Evolutionary conservation across 2,113 vertebrate genomes (phyloP).

Genomic region (Microcebus griseorufus): DNA sequence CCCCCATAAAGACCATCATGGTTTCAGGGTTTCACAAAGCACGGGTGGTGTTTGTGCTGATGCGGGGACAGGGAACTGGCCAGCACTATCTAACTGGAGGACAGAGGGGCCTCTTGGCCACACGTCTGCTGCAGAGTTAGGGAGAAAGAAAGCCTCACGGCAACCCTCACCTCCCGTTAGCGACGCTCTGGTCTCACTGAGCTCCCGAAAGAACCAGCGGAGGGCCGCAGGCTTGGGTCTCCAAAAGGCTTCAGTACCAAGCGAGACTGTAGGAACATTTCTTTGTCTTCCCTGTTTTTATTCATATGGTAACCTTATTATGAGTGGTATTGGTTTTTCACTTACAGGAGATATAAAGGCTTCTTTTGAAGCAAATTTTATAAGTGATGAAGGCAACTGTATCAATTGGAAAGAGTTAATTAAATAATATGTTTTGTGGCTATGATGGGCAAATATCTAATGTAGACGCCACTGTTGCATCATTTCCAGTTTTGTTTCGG

Average conservation of each 20-base stretch:
- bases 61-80: rapidly evolving
- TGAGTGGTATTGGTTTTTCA: rapidly evolving
- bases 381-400: neutral
- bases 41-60: too few relatives aligned
- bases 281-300: neutral
- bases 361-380: neutral
- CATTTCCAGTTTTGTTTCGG: rapidly evolving
- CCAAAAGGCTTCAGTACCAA: rapidly evolving
- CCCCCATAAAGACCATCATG: too few relatives aligned
- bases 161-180: rapidly evolving
- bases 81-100: neutral
- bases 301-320: too few relatives aligned
- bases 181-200: rapidly evolving
- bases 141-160: neutral
- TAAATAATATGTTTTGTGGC: rapidly evolving
- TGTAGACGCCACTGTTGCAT: rapidly evolving
- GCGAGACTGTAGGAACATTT: rapidly evolving
- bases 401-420: neutral
- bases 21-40: neutral
- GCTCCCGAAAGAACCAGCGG: rapidly evolving
- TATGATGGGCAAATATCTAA: rapidly evolving
- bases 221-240: rapidly evolving
- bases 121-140: neutral
- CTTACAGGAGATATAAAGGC: too few relatives aligned
- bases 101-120: neutral